These are phyloP conservation scores for Anthrax anthrax DNA, from an alignment of 2,888 invertebrate species.

Conservation along the genomic window DNA sequence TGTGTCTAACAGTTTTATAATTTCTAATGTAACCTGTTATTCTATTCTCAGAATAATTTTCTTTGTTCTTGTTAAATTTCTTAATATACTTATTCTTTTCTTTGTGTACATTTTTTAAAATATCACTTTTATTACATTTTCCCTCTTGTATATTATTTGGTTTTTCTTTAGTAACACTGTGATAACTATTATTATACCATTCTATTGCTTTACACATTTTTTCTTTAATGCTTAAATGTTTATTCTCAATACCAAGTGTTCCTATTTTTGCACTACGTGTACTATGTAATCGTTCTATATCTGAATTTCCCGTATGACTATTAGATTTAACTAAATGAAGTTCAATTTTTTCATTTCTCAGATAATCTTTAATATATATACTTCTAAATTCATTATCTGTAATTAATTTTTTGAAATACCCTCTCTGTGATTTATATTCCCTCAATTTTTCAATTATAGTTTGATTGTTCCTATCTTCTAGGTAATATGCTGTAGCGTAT, in stretches of 20 bases:
- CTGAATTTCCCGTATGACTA: conserved; percentile 13
- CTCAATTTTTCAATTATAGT: too few species aligned
- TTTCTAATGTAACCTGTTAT: conserved; percentile 1
- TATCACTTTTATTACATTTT: too few species aligned
- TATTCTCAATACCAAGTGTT: not conserved
- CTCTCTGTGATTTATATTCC: conserved; percentile 8
- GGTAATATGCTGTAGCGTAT: too few species aligned
- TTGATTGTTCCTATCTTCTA: too few species aligned
- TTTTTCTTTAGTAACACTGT: conserved; percentile 1
- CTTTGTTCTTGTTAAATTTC: not conserved
- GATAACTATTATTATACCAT: conserved; percentile 7
- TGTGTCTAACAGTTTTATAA: not conserved
- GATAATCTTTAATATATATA: too few species aligned
- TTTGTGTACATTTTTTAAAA: not conserved
- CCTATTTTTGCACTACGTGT: not conserved
- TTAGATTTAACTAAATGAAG: too few species aligned
- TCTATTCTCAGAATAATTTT: not conserved
- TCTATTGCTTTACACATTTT: conserved; percentile 4
- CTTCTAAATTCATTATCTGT: conserved; percentile 14
- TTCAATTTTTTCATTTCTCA: too few species aligned
- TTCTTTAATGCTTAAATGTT: not conserved
- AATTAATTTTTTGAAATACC: conserved; percentile 10
- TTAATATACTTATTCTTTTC: not conserved
- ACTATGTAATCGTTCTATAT: conserved; percentile 10
- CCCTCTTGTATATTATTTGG: not conserved